These are phyloP conservation scores for Macrosiphum euphorbiae DNA, from an alignment of 2,888 invertebrate genomes.

Conservation along the genomic window DNA sequence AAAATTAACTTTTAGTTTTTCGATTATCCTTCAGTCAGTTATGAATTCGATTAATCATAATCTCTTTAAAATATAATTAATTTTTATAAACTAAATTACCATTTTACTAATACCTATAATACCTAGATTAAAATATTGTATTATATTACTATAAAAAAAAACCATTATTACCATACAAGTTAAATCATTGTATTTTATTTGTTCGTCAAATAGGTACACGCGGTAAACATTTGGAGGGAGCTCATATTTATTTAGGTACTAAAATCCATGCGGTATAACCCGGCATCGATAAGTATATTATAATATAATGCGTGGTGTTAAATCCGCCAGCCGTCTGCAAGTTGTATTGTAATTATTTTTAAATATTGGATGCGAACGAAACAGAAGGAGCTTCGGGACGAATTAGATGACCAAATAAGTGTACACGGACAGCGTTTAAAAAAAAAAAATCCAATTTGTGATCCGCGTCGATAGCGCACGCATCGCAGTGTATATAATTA, in stretches of 20 bases:
- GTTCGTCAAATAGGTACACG: not conserved
- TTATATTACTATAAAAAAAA: not conserved
- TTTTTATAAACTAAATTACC: not conserved
- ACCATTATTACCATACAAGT: not conserved
- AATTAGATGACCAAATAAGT: conserved; percentile 2
- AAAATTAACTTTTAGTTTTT: not conserved
- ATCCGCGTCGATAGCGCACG: conserved; percentile 22
- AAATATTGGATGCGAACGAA: conserved; percentile 15
- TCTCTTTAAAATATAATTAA: not conserved
- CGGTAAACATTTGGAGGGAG: not conserved
- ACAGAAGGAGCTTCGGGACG: conserved; percentile 32
- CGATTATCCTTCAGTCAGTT: not conserved
- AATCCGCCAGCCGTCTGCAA: not conserved
- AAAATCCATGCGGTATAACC: not conserved
- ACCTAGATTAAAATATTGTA: not conserved
- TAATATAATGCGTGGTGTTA: not conserved
- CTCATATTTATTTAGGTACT: not conserved
- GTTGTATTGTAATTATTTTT: conserved; percentile 30
- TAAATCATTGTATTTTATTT: not conserved
- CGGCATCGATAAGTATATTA: not conserved
- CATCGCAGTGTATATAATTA: not conserved
- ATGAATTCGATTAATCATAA: not conserved
- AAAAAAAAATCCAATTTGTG: conserved; percentile 33
- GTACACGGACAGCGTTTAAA: not conserved
- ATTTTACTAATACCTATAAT: not conserved